A percentile compares a stretch with the other conserved stretches of the same genome.
phyloP scores from a whole-genome alignment of 2,113 vertebrate species.

The Shinisaurus crocodilurus region DNA sequence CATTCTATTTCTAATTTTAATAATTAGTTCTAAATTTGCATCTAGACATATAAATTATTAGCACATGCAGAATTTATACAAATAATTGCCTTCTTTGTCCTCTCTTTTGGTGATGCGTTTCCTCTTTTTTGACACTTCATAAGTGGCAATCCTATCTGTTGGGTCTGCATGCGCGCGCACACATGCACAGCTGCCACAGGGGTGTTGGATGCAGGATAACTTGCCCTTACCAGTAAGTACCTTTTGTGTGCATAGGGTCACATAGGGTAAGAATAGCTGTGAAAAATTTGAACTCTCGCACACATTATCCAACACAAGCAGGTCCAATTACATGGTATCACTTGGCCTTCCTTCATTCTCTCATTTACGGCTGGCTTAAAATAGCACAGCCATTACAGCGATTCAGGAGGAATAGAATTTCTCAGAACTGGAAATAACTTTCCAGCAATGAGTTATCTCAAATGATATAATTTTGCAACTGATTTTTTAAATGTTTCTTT shows the following conservation, averaged over 20 bases:
- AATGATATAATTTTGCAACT: constrained; percentile 32
- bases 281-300: background rate
- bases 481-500: background rate
- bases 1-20: too few species aligned
- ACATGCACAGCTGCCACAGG: background rate
- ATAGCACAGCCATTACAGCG: constrained; percentile 17
- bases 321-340: background rate
- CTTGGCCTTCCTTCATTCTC: background rate
- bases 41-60: too few species aligned
- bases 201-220: background rate
- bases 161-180: too few species aligned
- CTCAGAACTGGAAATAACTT: constrained; percentile 3
- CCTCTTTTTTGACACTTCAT: too few species aligned
- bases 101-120: too few species aligned
- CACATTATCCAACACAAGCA: background rate
- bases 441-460: background rate
- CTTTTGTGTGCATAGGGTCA: background rate
- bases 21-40: too few species aligned
- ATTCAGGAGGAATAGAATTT: constrained; percentile 21
- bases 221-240: background rate
- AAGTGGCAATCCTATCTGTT: too few species aligned
- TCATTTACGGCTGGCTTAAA: background rate
- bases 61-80: too few species aligned
- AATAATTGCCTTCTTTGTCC: too few species aligned
- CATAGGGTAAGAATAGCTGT: background rate